Percentiles rank a stretch among this genome's conserved stretches.
phyloP scores from a whole-genome alignment of 1,140 invertebrate genomes.

The Globodera rostochiensis region DNA sequence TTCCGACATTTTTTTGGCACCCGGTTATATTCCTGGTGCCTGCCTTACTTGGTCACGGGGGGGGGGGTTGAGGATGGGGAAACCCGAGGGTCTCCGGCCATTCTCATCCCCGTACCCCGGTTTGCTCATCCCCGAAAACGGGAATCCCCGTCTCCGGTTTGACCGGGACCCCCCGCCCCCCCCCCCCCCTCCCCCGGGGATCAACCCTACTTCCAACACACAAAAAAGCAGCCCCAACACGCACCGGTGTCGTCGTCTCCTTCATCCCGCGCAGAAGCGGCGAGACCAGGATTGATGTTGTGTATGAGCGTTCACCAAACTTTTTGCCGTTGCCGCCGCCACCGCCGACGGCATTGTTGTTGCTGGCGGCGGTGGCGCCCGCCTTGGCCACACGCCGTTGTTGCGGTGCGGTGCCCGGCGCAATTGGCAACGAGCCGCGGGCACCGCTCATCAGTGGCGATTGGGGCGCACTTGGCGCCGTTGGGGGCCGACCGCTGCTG shows the following conservation, averaged over 20 bases:
- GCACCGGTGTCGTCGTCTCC: background rate
- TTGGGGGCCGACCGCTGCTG: conserved; percentile 9
- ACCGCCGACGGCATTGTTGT: background rate
- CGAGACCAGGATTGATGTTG: conserved; percentile 62
- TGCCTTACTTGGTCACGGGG: too few species aligned
- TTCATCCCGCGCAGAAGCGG: conserved; percentile 45
- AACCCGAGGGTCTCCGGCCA: too few species aligned
- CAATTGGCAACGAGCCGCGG: background rate
- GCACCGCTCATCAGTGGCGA: conserved; percentile 22
- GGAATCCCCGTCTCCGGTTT: too few species aligned
- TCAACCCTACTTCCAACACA: too few species aligned
- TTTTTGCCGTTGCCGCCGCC: conserved; percentile 13
- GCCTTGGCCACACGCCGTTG: conserved; percentile 16
- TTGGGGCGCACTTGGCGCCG: conserved; percentile 22
- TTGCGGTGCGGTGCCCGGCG: conserved; percentile 39
- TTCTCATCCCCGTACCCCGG: too few species aligned
- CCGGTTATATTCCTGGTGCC: too few species aligned
- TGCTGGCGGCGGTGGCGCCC: background rate
- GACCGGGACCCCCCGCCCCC: too few species aligned
- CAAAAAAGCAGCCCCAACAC: background rate
- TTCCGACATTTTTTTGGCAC: too few species aligned
- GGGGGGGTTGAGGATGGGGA: too few species aligned
- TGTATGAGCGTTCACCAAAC: conserved; percentile 52
- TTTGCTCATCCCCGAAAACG: too few species aligned
- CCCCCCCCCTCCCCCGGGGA: too few species aligned